These are phyloP conservation scores for Crenichthys baileyi DNA, from an alignment of 2,797 vertebrate genomes.

Conservation along the genomic window DNA sequence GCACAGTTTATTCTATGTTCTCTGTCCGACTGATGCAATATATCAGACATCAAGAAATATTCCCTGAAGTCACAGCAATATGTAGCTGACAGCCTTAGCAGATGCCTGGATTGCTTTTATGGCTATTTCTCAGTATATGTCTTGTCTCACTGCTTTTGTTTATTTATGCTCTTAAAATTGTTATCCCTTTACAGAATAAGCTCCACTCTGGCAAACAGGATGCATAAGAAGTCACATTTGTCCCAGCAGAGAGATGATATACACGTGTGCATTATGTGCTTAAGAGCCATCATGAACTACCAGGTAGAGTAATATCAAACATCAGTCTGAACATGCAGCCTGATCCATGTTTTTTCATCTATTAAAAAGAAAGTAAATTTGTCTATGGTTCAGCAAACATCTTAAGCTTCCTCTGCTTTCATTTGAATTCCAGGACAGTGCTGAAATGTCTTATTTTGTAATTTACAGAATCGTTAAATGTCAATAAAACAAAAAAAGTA, in stretches of 20 bases:
- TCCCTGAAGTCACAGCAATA: slow-evolving; percentile 1
- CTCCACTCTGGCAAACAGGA: slow-evolving; percentile 80
- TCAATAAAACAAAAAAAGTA: no score
- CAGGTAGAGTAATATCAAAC: slow-evolving; percentile 78
- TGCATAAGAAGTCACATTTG: slow-evolving; percentile 82
- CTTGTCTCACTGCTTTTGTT: neutral
- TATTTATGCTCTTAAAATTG: neutral
- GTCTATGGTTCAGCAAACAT: neutral
- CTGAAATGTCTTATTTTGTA: neutral
- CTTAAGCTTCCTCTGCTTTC: neutral
- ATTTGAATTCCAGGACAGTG: neutral
- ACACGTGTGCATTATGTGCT: slow-evolving; percentile 97
- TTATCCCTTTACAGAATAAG: slow-evolving; percentile 81
- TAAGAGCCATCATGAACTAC: slow-evolving; percentile 99
- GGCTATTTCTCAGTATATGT: neutral
- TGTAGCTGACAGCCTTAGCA: neutral
- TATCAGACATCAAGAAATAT: slow-evolving; percentile 1
- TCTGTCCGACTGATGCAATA: slow-evolving; percentile 6
- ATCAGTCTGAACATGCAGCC: neutral
- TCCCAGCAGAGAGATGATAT: slow-evolving; percentile 92
- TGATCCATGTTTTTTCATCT: neutral
- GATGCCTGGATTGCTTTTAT: neutral
- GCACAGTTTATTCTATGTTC: neutral
- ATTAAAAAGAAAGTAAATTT: neutral
- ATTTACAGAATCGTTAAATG: neutral